Evolutionary conservation across 1,140 invertebrate species (phyloP).

Genomic region (Nasonia vitripennis): DNA sequence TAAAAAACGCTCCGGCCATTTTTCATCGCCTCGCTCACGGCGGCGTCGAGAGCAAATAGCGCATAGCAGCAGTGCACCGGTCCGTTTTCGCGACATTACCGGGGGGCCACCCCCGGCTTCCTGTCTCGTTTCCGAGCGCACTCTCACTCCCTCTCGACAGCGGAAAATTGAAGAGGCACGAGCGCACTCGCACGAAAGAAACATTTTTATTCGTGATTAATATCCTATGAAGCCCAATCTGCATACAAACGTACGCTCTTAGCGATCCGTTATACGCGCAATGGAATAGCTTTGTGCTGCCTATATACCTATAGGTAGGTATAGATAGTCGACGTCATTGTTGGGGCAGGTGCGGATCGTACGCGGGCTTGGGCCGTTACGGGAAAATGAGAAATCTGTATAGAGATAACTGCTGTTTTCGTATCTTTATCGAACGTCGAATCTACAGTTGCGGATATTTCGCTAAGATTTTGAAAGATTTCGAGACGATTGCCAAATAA

Average conservation of each 20-base stretch:
- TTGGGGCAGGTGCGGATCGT: background rate
- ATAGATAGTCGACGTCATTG: background rate
- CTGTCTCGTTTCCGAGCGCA: background rate
- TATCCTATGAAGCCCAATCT: constrained; percentile 44
- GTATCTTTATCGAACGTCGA: no score
- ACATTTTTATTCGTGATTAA: constrained; percentile 46
- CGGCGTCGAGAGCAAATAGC: background rate
- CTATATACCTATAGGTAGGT: background rate
- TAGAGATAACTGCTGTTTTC: background rate
- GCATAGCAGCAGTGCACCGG: constrained; percentile 7
- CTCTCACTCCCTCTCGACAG: background rate
- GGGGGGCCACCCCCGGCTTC: background rate
- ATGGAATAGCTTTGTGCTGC: background rate
- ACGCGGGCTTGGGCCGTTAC: background rate
- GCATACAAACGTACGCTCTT: constrained; percentile 17
- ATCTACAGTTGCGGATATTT: no score
- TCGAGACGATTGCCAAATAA: no score
- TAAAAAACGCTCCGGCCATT: background rate
- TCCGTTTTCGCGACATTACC: constrained; percentile 27
- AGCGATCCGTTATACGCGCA: background rate
- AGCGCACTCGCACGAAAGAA: constrained; percentile 24
- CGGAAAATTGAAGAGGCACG: constrained; percentile 42
- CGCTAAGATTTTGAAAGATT: no score
- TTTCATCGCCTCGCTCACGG: background rate
- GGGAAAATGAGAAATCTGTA: constrained; percentile 65